Evolutionary conservation across 1,140 invertebrate genomes (phyloP).

Genomic region (Gonioctena quinquepunctata): DNA sequence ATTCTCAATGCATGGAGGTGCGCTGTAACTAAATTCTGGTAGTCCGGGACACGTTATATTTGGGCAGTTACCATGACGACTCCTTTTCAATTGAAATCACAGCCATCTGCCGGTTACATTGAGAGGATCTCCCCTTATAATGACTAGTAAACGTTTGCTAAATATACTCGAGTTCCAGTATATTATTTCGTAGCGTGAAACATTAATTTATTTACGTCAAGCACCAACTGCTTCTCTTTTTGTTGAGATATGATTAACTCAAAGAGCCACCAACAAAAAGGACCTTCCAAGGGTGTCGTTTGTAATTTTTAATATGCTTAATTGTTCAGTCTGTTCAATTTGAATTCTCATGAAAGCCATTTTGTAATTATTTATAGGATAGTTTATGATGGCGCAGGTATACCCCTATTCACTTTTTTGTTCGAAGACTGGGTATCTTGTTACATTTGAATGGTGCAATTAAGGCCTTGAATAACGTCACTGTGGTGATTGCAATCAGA

Average conservation of each 20-base stretch:
- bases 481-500: too few species aligned
- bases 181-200: conserved; percentile 47
- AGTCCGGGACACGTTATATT: conserved; percentile 37
- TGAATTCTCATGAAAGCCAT: conserved; percentile 29
- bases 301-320: conserved; percentile 47
- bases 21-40: conserved; percentile 24
- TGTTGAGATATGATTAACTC: conserved; percentile 44
- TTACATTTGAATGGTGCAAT: conserved; percentile 9
- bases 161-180: conserved; percentile 46
- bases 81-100: conserved; percentile 45
- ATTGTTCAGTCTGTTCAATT: conserved; percentile 39
- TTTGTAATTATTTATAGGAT: conserved; percentile 36
- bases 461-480: conserved; percentile 8
- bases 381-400: conserved; percentile 17
- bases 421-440: not conserved
- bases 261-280: conserved; percentile 25
- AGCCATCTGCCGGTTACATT: conserved; percentile 43
- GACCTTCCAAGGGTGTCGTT: conserved; percentile 36
- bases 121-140: conserved; percentile 44
- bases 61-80: conserved; percentile 48
- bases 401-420: not conserved
- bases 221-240: conserved; percentile 30
- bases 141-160: conserved; percentile 47
- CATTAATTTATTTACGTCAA: conserved; percentile 48
- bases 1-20: not conserved